Evolutionary conservation across 1,140 invertebrate genomes (phyloP), one percentile per base, ranked within the genome.

Genomic region (Musca domestica): DNA sequence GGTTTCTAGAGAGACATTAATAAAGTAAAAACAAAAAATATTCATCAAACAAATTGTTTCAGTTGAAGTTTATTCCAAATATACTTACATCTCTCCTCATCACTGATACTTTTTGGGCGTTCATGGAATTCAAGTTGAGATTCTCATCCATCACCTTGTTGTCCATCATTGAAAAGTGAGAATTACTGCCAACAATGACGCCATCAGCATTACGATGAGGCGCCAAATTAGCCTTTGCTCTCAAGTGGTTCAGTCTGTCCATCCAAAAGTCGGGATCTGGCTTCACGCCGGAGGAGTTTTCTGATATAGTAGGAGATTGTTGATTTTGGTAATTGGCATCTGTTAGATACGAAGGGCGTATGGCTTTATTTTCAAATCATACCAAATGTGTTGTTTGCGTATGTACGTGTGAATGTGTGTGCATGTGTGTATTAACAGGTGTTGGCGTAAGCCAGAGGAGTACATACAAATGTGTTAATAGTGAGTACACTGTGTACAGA

Each of bases 131-230:
- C 12, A 81, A 68, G 56, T 75, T 81, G 41, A 81, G 67, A 71
- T 81, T 81, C 65, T 81, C 80, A 70, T 81, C 80, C 17, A 69
- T 76, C 56, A 77, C 75, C 68, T 81, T 81, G 70, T 81, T 81
- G 68, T 81, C 80, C 56, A 81, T 73, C 64, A 63, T 63, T 25
- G 25, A 27, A 10, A 61, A 34, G 20, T 65, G 64, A n/a, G 68
- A 17, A 52, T 61, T 51, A 70, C 63, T 30, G 71, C 25, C 23
- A 41, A 34, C 27, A 15, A 64, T 61, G 58, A 76, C 75, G 54
- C 77, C 77, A n/a, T 76, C 76, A 7, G 66, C 34, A 6, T 67
- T 70, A 15, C 71, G 68, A 22, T 70, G 66, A 2, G 72, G 66
- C 7, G 72, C 64, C 22, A 77, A 56, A 47, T 77, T 77, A 2